Conservation (phyloP, 2,113 vertebrate species). For the Elachura formosa region DNA sequence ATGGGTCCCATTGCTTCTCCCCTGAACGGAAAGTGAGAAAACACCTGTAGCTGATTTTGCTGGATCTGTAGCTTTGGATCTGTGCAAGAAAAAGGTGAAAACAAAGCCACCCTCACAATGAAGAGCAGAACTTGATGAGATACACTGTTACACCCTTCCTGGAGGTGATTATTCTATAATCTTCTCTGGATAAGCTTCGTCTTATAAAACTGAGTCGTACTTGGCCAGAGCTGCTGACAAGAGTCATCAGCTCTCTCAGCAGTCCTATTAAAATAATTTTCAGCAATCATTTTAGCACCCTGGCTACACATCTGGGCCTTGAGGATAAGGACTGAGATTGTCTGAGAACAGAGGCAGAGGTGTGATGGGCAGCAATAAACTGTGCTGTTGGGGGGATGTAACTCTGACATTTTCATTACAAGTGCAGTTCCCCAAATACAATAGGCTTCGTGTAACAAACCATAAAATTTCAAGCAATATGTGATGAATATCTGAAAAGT, state of each 20-base stretch:
- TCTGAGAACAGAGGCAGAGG: background rate
- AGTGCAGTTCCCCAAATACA: background rate
- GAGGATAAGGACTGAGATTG: background rate
- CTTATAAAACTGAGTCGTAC: background rate
- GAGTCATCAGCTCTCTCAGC: background rate
- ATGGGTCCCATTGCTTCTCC: background rate
- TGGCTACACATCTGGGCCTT: background rate
- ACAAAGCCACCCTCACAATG: background rate
- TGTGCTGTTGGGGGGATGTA: background rate
- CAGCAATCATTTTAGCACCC: background rate
- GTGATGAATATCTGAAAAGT: background rate
- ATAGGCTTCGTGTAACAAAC: background rate
- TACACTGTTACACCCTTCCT: background rate
- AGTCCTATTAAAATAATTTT: background rate
- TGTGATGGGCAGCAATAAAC: background rate
- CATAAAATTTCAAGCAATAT: background rate
- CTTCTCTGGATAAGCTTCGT: background rate
- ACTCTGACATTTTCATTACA: rapidly evolving
- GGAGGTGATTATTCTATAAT: background rate
- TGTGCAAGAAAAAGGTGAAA: background rate
- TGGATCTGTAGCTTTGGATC: background rate
- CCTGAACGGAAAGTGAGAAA: background rate
- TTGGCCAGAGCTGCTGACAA: background rate
- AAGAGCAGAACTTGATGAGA: background rate
- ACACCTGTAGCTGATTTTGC: background rate